A percentile compares a stretch with the other conserved stretches of the same genome.
phyloP scores from a whole-genome alignment of 2,113 vertebrate species.

The Erpornis zantholeuca region DNA sequence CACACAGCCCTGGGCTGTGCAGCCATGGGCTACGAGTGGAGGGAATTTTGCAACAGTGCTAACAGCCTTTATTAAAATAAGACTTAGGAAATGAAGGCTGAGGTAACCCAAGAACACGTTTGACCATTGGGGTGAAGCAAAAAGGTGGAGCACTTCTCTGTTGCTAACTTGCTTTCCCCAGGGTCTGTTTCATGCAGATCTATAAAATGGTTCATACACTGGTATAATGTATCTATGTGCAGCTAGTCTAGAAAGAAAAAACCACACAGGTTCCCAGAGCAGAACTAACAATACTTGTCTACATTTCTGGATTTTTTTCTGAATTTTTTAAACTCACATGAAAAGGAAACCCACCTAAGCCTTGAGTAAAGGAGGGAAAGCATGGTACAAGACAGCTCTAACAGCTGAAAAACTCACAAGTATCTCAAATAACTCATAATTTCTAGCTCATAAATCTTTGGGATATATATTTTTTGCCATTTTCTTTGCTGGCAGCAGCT shows the following conservation, averaged over 20 bases:
- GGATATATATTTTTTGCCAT: neutral
- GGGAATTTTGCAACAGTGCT: neutral
- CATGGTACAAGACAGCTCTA: conserved; percentile 1
- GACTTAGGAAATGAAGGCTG: neutral
- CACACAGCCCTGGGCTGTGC: neutral
- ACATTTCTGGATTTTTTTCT: neutral
- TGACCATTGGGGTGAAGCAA: neutral
- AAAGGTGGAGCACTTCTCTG: neutral
- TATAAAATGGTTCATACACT: neutral
- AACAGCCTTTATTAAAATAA: neutral
- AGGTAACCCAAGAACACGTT: neutral
- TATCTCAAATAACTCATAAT: neutral
- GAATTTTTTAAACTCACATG: conserved; percentile 32
- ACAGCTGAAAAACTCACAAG: conserved; percentile 47
- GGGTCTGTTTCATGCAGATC: neutral
- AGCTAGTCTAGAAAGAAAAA: neutral
- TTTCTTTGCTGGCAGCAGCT: neutral
- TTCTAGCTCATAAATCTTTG: neutral
- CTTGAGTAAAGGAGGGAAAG: conserved; percentile 6
- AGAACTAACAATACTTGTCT: neutral
- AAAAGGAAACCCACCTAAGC: neutral
- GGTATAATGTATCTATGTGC: neutral
- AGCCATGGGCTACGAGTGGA: neutral
- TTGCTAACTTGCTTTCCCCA: neutral
- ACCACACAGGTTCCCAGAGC: neutral